Percentiles rank a stretch among this genome's conserved stretches.
phyloP scores from a whole-genome alignment of 2,888 invertebrate genomes.

The Limnephilus auricula region DNA sequence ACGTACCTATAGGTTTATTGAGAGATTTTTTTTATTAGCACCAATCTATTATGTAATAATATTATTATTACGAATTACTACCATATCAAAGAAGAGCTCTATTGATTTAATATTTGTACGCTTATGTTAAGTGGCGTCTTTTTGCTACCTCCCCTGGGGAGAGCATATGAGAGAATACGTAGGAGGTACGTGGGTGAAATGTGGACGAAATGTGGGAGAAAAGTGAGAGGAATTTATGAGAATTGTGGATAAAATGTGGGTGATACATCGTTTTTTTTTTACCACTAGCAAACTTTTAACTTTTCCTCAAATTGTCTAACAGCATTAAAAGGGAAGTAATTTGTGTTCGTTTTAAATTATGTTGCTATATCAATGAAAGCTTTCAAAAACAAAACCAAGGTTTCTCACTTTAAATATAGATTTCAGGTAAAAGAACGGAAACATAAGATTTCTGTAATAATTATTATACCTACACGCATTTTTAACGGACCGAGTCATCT shows the following conservation, averaged over 20 bases:
- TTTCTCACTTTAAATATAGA: too few relatives aligned
- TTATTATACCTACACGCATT: too few relatives aligned
- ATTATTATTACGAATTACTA: not conserved
- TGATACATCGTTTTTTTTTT: not conserved
- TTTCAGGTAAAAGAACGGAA: too few relatives aligned
- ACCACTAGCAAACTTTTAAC: not conserved
- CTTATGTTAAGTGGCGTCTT: not conserved
- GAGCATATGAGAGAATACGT: not conserved
- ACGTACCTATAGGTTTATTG: not conserved
- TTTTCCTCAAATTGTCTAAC: not conserved
- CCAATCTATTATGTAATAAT: not conserved
- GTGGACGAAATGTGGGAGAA: not conserved
- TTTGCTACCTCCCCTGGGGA: not conserved
- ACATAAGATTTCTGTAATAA: too few relatives aligned
- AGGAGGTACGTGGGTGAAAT: not conserved
- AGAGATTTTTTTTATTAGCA: not conserved
- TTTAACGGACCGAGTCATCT: too few relatives aligned
- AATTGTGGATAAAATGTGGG: not conserved
- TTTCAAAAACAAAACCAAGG: too few relatives aligned
- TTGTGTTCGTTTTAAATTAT: not conserved
- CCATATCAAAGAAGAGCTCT: not conserved
- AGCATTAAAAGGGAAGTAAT: not conserved
- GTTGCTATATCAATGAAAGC: too few relatives aligned
- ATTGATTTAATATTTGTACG: not conserved
- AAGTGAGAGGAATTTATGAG: not conserved